A percentile compares a stretch with the other conserved stretches of the same genome.
Conservation (phyloP, 2,888 invertebrate genomes). For the Chrysolina oricalcia region DNA sequence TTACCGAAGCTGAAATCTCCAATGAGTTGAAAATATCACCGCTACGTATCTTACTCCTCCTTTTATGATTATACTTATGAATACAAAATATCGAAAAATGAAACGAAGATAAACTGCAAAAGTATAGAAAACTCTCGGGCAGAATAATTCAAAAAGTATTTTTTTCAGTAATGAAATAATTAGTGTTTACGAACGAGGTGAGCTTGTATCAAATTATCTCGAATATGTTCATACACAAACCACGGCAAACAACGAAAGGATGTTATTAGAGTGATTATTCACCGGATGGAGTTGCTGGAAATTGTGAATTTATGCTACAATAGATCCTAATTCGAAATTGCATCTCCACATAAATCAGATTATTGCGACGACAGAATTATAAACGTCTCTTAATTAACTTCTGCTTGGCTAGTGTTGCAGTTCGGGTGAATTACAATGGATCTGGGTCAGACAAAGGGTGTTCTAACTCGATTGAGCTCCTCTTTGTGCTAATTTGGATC, state of each 20-base stretch:
- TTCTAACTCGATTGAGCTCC: not conserved
- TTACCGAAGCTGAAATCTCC: no score
- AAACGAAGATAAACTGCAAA: no score
- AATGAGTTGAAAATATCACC: no score
- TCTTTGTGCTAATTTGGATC: not conserved
- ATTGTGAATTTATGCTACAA: slow-evolving; percentile 17
- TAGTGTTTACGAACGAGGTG: not conserved
- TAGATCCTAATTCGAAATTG: slow-evolving; percentile 23
- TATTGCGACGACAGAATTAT: slow-evolving; percentile 19
- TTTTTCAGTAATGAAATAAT: not conserved
- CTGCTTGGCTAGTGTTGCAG: slow-evolving; percentile 20
- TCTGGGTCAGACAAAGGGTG: slow-evolving; percentile 1
- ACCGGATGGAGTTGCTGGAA: not conserved
- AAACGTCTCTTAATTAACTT: slow-evolving; percentile 24
- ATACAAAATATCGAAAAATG: no score
- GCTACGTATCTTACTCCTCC: no score
- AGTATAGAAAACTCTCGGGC: not conserved
- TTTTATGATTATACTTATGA: no score
- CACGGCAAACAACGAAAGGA: not conserved
- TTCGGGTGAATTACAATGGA: slow-evolving; percentile 13
- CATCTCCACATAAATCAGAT: slow-evolving; percentile 31
- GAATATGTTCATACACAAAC: not conserved
- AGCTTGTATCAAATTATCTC: not conserved
- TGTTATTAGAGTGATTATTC: slow-evolving; percentile 1
- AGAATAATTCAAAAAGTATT: not conserved